Evolutionary conservation across 2,113 vertebrate species (phyloP).

Genomic region (Sisor rabdophorus): DNA sequence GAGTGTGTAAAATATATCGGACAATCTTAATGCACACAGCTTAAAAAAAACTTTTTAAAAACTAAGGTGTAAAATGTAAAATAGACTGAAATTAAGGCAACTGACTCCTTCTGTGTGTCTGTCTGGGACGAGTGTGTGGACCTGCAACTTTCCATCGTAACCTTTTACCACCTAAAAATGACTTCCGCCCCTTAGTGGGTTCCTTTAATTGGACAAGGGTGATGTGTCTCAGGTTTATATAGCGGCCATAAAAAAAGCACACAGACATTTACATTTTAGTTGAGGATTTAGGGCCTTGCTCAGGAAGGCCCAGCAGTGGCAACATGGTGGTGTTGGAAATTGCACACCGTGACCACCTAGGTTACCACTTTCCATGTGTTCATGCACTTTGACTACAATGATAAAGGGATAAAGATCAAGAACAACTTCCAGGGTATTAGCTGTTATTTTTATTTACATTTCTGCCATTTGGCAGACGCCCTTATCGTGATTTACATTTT

Average conservation of each 20-base stretch:
- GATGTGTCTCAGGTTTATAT: neutral
- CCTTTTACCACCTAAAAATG: slow-evolving; percentile 3
- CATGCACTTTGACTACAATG: neutral
- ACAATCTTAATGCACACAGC: slow-evolving; percentile 18
- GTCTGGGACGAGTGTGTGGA: slow-evolving; percentile 40
- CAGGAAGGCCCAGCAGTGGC: too few relatives aligned
- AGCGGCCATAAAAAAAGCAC: neutral
- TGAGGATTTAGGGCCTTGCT: too few relatives aligned
- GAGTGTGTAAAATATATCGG: slow-evolving; percentile 1
- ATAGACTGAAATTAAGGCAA: slow-evolving; percentile 37
- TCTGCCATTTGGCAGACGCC: neutral
- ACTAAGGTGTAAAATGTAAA: neutral
- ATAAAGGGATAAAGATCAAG: neutral
- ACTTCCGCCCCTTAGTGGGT: neutral
- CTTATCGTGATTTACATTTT: too few relatives aligned
- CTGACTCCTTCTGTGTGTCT: slow-evolving; percentile 26
- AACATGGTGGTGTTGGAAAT: too few relatives aligned
- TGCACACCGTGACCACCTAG: too few relatives aligned
- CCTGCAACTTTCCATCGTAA: slow-evolving; percentile 22
- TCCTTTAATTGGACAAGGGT: neutral
- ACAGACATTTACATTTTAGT: too few relatives aligned
- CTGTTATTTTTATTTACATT: neutral
- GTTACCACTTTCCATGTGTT: neutral
- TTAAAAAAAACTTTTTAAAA: neutral
- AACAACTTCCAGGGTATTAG: neutral